Evolutionary conservation across 2,888 invertebrate species (phyloP), one percentile per base, ranked within the genome.

Genomic region (Limulus polyphemus): DNA sequence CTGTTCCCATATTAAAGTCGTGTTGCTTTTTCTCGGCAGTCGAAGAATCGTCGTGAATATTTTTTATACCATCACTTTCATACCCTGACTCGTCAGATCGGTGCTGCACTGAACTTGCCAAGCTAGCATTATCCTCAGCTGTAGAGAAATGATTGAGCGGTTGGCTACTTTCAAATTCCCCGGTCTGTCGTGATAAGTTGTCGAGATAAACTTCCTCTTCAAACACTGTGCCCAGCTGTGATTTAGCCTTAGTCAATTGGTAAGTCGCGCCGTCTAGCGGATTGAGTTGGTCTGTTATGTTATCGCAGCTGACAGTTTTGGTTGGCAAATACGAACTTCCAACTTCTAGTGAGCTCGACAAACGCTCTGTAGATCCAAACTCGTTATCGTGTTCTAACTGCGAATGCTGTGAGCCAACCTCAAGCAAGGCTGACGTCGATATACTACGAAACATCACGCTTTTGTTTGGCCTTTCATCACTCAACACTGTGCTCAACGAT

Each of bases 81-180:
- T 88, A 88, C 54, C 88, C 88, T 57, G 87, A 88, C 77, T 88
- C 88, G 75, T 87, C 88, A 56, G 87, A 88, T 76, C 87, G 73
- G 74, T 75, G 60, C 70, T 69, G 65, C 17, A 67, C 55, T 54
- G 66, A 67, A 50, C 66, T 64, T 4, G 66, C 62, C 48, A 67
- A 51, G 48, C 66, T 67, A 47, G 64, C 64, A 11, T 62, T 62
- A 54, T 67, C 66, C n/a, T 62, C 66, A 14, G 55, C 14, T 17
- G 58, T 32, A 52, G 54, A 57, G 13, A 51, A 54, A 47, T 55
- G 58, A 48, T 59, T 59, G 50, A 32, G 16, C 49, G 60, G 65
- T 56, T 62, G 61, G 59, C 59, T 58, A 55, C 60, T 62, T 49
- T 60, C 59, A 51, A 57, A 57, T 49, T 54, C 59, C 57, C 57